These are phyloP conservation scores for Paralinhomoeus sp. DNA, from an alignment of 2,888 invertebrate genomes.

Conservation along the genomic window DNA sequence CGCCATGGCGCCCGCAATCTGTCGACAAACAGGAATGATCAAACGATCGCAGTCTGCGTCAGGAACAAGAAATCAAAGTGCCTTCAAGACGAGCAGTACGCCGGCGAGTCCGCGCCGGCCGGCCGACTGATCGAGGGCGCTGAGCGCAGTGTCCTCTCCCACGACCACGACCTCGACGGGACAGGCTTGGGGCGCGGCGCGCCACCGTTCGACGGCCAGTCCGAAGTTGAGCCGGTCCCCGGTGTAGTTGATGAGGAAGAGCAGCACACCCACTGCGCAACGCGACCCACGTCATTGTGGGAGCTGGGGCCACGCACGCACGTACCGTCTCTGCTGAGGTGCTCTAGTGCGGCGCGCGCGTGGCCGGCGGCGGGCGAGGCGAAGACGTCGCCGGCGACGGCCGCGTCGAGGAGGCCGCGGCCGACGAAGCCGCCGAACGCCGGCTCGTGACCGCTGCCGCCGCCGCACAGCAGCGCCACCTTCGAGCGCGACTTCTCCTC, in stretches of 20 bases:
- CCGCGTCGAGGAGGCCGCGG: slow-evolving; percentile 51
- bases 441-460: slow-evolving; percentile 65
- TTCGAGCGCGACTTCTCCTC: slow-evolving; percentile 27
- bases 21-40: no score
- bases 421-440: slow-evolving; percentile 46
- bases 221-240: slow-evolving; percentile 59
- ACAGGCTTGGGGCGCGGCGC: slow-evolving; percentile 9
- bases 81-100: slow-evolving; percentile 34
- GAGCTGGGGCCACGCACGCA: no score
- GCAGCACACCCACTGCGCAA: slow-evolving; percentile 41
- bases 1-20: slow-evolving; percentile 54
- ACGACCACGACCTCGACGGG: slow-evolving; percentile 32
- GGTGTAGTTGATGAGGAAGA: slow-evolving; percentile 51
- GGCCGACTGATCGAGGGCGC: slow-evolving; percentile 30
- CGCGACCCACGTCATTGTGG: no score
- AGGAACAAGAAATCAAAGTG: slow-evolving; percentile 3
- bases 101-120: slow-evolving; percentile 42
- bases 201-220: slow-evolving; percentile 50
- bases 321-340: no score
- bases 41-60: no score
- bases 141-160: slow-evolving; percentile 45
- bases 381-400: slow-evolving; percentile 49
- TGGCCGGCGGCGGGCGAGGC: slow-evolving; percentile 49
- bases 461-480: slow-evolving; percentile 44
- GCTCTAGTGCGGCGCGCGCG: slow-evolving; percentile 40